A percentile compares a stretch with the other conserved stretches of the same genome.
phyloP scores from a whole-genome alignment of 2,888 invertebrate genomes.

The Andrena chrysosceles region DNA sequence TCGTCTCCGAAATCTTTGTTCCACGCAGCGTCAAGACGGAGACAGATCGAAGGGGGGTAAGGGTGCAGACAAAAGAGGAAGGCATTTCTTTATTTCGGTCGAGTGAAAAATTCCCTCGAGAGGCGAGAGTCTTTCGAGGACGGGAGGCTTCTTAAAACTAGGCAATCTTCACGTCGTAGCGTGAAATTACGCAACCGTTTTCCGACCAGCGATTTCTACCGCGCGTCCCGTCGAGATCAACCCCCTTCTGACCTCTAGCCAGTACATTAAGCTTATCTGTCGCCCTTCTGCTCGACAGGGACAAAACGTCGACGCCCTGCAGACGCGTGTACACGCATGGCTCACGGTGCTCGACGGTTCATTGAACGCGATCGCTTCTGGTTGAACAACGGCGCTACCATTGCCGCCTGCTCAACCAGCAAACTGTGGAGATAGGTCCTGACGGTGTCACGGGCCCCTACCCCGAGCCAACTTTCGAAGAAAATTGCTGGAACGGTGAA shows the following conservation, averaged over 20 bases:
- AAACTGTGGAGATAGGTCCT: constrained; percentile 57
- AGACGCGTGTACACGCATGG: constrained; percentile 6
- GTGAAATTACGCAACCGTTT: constrained; percentile 60
- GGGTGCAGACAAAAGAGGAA: background rate
- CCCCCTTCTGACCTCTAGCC: constrained; percentile 49
- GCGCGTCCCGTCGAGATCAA: constrained; percentile 46
- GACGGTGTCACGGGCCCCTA: constrained; percentile 44
- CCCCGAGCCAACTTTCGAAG: constrained; percentile 13
- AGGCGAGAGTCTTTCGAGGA: background rate
- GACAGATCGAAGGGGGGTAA: background rate
- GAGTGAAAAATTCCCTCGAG: constrained; percentile 59
- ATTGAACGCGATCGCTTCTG: constrained; percentile 47
- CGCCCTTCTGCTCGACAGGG: constrained; percentile 11
- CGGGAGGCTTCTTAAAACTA: constrained; percentile 42
- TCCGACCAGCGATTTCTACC: constrained; percentile 41
- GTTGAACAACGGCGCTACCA: constrained; percentile 17
- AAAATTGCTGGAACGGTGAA: constrained; percentile 19
- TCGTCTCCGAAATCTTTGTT: constrained; percentile 46
- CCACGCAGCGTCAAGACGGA: constrained; percentile 13
- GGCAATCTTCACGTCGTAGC: constrained; percentile 55
- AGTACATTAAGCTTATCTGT: constrained; percentile 57
- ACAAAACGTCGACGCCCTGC: constrained; percentile 17
- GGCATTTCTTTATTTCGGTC: constrained; percentile 60
- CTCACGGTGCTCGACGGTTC: constrained; percentile 37
- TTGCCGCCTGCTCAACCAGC: constrained; percentile 53